These are phyloP conservation scores for Hartigia nigra DNA, from an alignment of 2,888 invertebrate genomes.

Conservation along the genomic window DNA sequence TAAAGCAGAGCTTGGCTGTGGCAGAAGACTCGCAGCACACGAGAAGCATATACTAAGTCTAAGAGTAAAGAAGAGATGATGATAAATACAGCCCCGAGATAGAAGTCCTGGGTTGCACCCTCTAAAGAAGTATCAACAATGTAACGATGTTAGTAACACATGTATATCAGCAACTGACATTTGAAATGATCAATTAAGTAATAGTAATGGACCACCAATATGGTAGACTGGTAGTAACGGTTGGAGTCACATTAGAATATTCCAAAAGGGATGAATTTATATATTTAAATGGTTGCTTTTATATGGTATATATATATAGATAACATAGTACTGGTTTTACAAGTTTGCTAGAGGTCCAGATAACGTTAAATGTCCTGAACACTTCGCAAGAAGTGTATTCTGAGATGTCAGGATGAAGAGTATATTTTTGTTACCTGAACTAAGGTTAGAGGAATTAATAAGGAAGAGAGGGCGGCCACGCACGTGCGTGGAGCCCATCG, in stretches of 20 bases:
- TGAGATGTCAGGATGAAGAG: background rate
- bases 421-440: background rate
- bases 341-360: background rate
- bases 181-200: background rate
- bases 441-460: background rate
- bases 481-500: background rate
- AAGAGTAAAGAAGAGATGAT: background rate
- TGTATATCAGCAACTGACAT: background rate
- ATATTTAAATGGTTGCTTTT: too few relatives aligned
- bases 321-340: background rate
- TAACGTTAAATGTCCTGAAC: background rate
- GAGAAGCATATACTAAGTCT: background rate
- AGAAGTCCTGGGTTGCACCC: background rate
- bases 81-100: background rate
- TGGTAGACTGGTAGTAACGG: background rate
- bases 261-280: too few relatives aligned
- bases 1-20: slow-evolving; percentile 35
- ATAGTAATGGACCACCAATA: background rate
- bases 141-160: background rate
- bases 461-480: background rate
- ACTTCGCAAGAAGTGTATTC: background rate
- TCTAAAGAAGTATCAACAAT: background rate
- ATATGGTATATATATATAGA: too few relatives aligned
- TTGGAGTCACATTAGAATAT: background rate
- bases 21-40: background rate